These are phyloP conservation scores for Acleris sparsana DNA, from an alignment of 2,888 invertebrate genomes.

Conservation along the genomic window DNA sequence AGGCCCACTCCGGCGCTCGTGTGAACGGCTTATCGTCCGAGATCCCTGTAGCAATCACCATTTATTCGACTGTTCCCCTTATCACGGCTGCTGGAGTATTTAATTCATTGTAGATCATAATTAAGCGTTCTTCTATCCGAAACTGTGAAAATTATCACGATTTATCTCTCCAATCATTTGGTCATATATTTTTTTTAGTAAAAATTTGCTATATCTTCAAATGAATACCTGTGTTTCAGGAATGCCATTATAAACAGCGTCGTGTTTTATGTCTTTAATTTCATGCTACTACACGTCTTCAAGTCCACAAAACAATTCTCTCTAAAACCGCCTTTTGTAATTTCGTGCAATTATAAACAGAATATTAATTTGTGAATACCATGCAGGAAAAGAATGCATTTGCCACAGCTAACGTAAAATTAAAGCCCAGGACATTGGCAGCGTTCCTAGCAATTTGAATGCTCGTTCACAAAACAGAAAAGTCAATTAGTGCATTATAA, in stretches of 20 bases:
- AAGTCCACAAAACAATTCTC: constrained; percentile 20
- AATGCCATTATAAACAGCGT: constrained; percentile 1
- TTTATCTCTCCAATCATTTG: constrained; percentile 9
- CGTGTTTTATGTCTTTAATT: constrained; percentile 10
- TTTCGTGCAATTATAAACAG: constrained; percentile 37
- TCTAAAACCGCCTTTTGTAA: constrained; percentile 32
- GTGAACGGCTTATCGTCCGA: constrained; percentile 71
- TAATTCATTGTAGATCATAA: constrained; percentile 19
- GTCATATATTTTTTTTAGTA: too few relatives aligned
- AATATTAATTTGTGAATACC: constrained; percentile 36
- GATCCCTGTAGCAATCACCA: constrained; percentile 69
- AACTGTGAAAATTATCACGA: constrained; percentile 6
- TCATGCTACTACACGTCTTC: constrained; percentile 13
- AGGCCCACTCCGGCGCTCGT: constrained; percentile 58
- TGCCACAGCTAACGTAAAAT: constrained; percentile 45
- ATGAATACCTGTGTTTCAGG: background rate
- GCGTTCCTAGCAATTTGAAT: constrained; percentile 54
- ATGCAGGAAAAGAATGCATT: constrained; percentile 42
- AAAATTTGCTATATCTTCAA: background rate
- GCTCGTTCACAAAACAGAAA: constrained; percentile 54
- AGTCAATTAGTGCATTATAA: constrained; percentile 62
- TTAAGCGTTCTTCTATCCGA: constrained; percentile 13
- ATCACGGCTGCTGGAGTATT: constrained; percentile 56
- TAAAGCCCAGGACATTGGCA: constrained; percentile 47
- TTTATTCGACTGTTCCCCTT: constrained; percentile 68